Conservation (phyloP, 2,797 vertebrate genomes). For the Myiothlypis coronata region DNA sequence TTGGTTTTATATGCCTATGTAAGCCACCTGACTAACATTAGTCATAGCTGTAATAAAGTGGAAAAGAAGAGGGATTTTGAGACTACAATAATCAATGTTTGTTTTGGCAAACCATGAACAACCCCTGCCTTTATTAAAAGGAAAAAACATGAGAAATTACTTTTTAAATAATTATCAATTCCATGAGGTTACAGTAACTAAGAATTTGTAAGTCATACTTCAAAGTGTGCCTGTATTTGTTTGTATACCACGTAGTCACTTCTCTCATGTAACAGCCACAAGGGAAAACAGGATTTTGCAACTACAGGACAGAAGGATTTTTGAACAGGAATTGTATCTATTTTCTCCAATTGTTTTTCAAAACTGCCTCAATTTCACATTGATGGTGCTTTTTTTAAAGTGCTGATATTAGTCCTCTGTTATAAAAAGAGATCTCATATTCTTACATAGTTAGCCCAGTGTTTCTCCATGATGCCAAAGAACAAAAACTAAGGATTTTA, state of each 20-base stretch:
- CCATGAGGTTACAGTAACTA: neutral
- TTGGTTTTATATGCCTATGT: neutral
- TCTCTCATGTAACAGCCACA: neutral
- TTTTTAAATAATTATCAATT: neutral
- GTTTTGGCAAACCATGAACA: neutral
- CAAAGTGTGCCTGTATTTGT: neutral
- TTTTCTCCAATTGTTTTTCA: neutral
- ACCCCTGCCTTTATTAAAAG: neutral
- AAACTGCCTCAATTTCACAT: neutral
- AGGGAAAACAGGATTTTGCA: neutral
- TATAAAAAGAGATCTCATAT: neutral
- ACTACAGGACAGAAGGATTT: neutral
- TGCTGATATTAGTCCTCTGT: neutral
- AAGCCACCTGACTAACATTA: neutral
- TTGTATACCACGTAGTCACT: neutral
- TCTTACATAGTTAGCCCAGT: neutral
- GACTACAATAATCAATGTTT: neutral
- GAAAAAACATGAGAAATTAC: neutral
- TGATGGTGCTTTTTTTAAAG: slow-evolving; percentile 10
- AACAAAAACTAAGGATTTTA: neutral
- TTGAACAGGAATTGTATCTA: neutral
- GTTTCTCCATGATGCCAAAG: neutral
- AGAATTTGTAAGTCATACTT: neutral
- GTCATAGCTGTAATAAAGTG: neutral
- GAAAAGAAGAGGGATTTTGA: neutral